Percentiles rank a stretch among this genome's conserved stretches.
phyloP scores from a whole-genome alignment of 2,113 vertebrate genomes.

The Oxyura jamaicensis region DNA sequence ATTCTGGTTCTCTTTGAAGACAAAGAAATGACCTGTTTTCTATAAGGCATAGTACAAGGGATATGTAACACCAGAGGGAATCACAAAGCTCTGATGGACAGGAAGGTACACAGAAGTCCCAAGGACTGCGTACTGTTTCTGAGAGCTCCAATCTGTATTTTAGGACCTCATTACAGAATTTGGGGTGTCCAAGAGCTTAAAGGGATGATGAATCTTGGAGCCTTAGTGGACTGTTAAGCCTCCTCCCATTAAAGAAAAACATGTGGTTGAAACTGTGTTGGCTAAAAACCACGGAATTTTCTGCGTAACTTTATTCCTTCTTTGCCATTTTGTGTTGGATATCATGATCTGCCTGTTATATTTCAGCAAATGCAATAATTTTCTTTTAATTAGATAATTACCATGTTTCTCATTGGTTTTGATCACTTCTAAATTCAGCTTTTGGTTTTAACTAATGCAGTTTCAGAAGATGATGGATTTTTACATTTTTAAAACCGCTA shows the following conservation, averaged over 20 bases:
- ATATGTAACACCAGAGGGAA: neutral
- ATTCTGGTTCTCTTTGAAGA: neutral
- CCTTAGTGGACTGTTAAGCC: conserved; percentile 36
- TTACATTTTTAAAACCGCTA: conserved; percentile 69
- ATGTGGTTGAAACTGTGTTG: conserved; percentile 58
- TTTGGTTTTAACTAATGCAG: conserved; percentile 67
- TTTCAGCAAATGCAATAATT: conserved; percentile 58
- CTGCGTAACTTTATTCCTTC: conserved; percentile 59
- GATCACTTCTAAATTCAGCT: conserved; percentile 71
- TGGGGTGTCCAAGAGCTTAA: conserved; percentile 35
- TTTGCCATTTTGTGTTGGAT: conserved; percentile 58
- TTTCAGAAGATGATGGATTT: conserved; percentile 70
- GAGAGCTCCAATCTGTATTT: neutral
- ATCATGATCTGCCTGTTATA: conserved; percentile 51
- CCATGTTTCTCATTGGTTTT: conserved; percentile 61
- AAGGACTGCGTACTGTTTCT: neutral
- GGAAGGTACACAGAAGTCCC: neutral
- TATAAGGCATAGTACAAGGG: neutral
- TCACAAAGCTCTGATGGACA: neutral
- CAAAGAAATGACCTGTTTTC: neutral
- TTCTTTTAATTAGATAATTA: conserved; percentile 71
- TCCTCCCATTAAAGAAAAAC: conserved; percentile 63
- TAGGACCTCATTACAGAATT: conserved; percentile 34
- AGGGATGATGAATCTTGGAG: conserved; percentile 45
- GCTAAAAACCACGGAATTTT: conserved; percentile 64